Evolutionary conservation across 2,888 invertebrate species (phyloP).

Genomic region (Apeira syringaria): DNA sequence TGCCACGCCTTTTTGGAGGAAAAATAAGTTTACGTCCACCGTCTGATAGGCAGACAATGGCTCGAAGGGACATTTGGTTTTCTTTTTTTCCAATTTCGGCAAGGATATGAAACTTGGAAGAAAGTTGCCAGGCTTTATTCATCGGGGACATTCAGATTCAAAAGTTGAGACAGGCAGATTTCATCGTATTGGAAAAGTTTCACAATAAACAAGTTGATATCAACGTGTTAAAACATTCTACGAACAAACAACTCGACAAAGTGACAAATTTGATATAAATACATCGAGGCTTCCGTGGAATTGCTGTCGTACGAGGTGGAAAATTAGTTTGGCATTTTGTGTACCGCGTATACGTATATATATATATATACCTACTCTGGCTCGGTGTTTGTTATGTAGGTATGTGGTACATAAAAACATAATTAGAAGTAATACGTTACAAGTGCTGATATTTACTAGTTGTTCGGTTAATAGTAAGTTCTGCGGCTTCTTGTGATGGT

Average conservation of each 20-base stretch:
- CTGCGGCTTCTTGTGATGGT: no score
- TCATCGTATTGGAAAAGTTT: conserved; percentile 25
- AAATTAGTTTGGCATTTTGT: conserved; percentile 17
- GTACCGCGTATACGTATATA: neutral
- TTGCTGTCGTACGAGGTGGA: conserved; percentile 11
- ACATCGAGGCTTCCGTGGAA: conserved; percentile 6
- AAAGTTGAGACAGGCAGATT: conserved; percentile 23
- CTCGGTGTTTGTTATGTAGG: conserved; percentile 6
- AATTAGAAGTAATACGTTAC: no score
- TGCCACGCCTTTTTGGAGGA: conserved; percentile 2
- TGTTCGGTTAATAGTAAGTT: no score
- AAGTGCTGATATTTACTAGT: no score
- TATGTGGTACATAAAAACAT: no score
- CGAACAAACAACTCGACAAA: conserved; percentile 17
- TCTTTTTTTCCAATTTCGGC: conserved; percentile 21
- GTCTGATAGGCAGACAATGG: conserved; percentile 17
- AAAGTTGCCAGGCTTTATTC: conserved; percentile 19
- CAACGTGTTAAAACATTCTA: conserved; percentile 22
- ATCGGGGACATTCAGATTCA: conserved; percentile 24
- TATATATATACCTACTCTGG: conserved; percentile 5
- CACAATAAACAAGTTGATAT: conserved; percentile 24
- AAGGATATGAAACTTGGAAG: conserved; percentile 19
- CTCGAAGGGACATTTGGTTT: conserved; percentile 17
- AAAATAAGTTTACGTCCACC: conserved; percentile 5
- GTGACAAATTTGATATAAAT: conserved; percentile 23